Conservation (phyloP, 2,797 vertebrate species). For the Eleutherodactylus coqui region DNA sequence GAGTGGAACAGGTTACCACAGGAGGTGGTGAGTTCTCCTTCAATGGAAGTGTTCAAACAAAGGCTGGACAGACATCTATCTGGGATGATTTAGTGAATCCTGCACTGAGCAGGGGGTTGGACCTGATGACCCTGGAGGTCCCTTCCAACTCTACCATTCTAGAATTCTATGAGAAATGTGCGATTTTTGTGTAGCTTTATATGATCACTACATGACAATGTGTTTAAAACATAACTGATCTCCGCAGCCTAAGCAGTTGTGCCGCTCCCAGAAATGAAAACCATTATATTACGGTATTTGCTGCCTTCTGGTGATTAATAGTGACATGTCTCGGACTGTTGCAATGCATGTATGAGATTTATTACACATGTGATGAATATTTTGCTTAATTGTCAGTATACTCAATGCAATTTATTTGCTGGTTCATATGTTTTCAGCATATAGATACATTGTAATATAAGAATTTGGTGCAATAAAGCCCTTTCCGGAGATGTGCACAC, state of each 20-base stretch:
- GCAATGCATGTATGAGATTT: neutral
- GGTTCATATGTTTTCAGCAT: neutral
- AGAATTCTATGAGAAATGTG: no score
- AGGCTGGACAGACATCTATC: no score
- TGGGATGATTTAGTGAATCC: no score
- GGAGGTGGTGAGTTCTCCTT: no score
- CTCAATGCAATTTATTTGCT: neutral
- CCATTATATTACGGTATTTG: slow-evolving; percentile 8
- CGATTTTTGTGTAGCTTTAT: no score
- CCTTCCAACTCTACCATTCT: no score
- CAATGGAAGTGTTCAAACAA: no score
- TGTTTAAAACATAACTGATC: slow-evolving; percentile 26
- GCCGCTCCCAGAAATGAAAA: neutral
- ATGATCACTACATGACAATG: slow-evolving; percentile 4
- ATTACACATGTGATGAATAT: neutral
- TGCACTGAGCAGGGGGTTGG: no score
- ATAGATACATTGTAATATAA: neutral
- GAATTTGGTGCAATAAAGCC: neutral
- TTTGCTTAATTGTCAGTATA: neutral
- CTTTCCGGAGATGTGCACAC: neutral
- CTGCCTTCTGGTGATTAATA: neutral
- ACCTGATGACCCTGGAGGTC: no score
- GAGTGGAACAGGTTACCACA: no score
- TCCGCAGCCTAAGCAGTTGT: neutral
- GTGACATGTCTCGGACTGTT: neutral